Evolutionary conservation across 2,113 vertebrate genomes (phyloP).

Genomic region (Anas platyrhynchos): DNA sequence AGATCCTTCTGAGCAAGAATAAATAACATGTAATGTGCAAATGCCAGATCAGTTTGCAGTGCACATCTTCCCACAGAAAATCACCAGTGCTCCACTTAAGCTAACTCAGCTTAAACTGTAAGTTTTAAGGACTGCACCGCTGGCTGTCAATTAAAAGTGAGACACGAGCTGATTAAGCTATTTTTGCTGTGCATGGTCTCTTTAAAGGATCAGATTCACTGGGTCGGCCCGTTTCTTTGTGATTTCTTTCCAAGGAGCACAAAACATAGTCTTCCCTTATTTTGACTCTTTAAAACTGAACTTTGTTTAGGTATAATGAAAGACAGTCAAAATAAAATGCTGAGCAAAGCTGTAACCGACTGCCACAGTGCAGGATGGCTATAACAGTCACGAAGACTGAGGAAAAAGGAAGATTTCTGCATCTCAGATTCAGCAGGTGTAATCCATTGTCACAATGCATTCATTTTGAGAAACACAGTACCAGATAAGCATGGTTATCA

Average conservation of each 20-base stretch:
- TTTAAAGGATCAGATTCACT: neutral
- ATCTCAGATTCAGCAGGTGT: neutral
- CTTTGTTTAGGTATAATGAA: neutral
- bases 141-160: neutral
- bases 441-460: neutral
- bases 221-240: neutral
- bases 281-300: neutral
- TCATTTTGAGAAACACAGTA: neutral
- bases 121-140: neutral
- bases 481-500: neutral
- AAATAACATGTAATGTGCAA: neutral
- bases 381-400: neutral
- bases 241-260: neutral
- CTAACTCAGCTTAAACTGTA: neutral
- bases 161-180: neutral
- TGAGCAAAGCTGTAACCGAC: neutral
- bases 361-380: neutral
- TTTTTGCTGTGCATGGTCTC: neutral
- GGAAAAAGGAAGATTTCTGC: neutral
- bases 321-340: neutral
- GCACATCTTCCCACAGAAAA: neutral
- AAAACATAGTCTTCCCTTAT: neutral
- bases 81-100: neutral
- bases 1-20: neutral
- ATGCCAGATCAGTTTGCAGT: neutral